Evolutionary conservation across 2,888 invertebrate genomes (phyloP).

Genomic region (Drosophila mimica): DNA sequence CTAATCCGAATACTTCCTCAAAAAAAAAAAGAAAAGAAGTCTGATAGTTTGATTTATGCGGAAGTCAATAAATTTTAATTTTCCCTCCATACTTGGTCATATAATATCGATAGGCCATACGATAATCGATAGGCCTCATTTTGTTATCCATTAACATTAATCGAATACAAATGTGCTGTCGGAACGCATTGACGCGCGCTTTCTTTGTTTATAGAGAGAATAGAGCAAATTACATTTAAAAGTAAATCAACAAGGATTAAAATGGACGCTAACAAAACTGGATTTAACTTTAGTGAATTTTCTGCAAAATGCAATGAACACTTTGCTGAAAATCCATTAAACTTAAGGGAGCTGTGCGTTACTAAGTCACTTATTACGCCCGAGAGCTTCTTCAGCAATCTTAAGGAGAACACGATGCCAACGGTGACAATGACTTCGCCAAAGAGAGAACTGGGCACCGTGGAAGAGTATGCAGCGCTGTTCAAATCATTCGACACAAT

Average conservation of each 20-base stretch:
- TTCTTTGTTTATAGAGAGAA: background rate
- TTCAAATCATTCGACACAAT: conserved; percentile 80
- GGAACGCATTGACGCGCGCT: conserved; percentile 19
- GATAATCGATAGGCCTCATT: background rate
- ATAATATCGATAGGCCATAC: background rate
- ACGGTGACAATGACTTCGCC: conserved; percentile 55
- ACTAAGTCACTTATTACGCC: conserved; percentile 70
- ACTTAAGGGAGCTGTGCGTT: conserved; percentile 66
- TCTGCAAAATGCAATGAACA: conserved; percentile 45
- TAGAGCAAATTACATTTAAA: conserved; percentile 10
- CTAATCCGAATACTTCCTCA: conserved; percentile 71
- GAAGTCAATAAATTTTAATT: conserved; percentile 27
- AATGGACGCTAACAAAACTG: conserved; percentile 29
- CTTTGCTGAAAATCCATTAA: conserved; percentile 49
- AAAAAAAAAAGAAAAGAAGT: background rate
- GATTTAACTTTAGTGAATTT: conserved; percentile 50
- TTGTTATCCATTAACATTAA: background rate
- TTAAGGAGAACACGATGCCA: conserved; percentile 63
- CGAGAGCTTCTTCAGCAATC: conserved; percentile 63
- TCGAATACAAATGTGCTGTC: conserved; percentile 4
- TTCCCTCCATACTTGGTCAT: background rate
- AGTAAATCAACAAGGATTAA: background rate
- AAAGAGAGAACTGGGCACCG: conserved; percentile 46
- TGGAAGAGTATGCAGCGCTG: conserved; percentile 71
- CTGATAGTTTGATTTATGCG: conserved; percentile 15